Evolutionary conservation across 1,140 invertebrate species (phyloP), one percentile per base, ranked within the genome.

Genomic region (Tetramorium simillimum): DNA sequence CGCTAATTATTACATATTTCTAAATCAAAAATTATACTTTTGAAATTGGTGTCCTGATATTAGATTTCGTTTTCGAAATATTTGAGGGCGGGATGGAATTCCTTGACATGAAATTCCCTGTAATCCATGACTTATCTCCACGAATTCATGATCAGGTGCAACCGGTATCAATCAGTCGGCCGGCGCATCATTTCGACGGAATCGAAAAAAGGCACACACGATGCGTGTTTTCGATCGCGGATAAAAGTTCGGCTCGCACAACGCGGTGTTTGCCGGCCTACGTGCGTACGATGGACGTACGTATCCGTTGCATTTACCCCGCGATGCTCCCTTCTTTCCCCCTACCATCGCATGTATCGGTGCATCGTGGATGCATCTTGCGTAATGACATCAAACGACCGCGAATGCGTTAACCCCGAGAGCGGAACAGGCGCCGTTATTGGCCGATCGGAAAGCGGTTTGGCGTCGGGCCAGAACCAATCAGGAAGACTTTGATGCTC

Each of bases 361-460:
- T 63, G 56, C 75, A 84, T 62, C 60, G n/a, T 46, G 21, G 24
- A 77, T 78, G 56, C 69, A 87, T 69, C 67, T 85, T 80, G 87
- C 43, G 75, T 87, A 87, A 89, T 76, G 73, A 85, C 80, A 87
- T 56, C 60, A 51, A 63, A 62, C 21, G 69, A 78, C 37, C 67
- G 37, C 21, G 85, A 62, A 77, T 87, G 56, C 67, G 85, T 90
- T 87, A 87, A 85, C 80, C 89, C 76, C 40, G 69, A 24, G n/a
- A 46, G 56, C 78, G 43, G 53, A 43, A 72, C 63, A 6, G 14
- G 16, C 24, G 24, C 49, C 10, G 28, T 10, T 16, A 56, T 56
- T 62, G 72, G n/a, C 14, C 76, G 88, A 73, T 72, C 80, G 80
- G 10, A 60, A 53, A 70, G 37, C 43, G 49, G 37, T 24, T 81